These are phyloP conservation scores for Tridacna gigas DNA, from an alignment of 2,888 invertebrate species.

Conservation along the genomic window DNA sequence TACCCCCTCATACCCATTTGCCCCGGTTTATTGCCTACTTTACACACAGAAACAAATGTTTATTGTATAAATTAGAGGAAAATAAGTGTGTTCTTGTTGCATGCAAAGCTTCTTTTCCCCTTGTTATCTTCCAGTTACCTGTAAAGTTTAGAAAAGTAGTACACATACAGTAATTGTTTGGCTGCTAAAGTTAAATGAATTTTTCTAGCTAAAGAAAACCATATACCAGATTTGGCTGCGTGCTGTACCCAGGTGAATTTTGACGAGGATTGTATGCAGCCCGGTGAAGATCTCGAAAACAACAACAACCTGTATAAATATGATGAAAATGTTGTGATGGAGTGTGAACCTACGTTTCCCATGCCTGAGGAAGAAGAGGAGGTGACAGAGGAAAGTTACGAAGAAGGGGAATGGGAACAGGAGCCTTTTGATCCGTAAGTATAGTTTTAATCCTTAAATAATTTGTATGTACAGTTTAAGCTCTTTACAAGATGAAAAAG, in stretches of 20 bases:
- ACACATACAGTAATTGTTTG: too few relatives aligned
- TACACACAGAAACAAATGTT: too few relatives aligned
- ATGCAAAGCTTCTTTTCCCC: neutral
- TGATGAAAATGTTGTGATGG: conserved; percentile 56
- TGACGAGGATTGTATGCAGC: conserved; percentile 50
- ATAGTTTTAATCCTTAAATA: neutral
- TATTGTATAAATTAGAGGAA: too few relatives aligned
- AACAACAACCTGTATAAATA: conserved; percentile 62
- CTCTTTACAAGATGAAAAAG: neutral
- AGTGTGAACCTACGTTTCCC: conserved; percentile 64
- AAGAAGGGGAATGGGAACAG: conserved; percentile 91
- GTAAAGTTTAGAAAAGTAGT: too few relatives aligned
- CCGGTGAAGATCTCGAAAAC: conserved; percentile 52
- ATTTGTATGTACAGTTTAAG: neutral
- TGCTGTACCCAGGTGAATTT: conserved; percentile 54
- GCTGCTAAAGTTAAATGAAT: neutral
- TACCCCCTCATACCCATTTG: too few relatives aligned
- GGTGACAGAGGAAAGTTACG: conserved; percentile 84
- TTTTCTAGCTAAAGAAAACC: conserved; percentile 80
- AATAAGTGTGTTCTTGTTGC: too few relatives aligned
- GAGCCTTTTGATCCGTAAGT: conserved; percentile 90
- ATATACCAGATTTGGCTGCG: conserved; percentile 70
- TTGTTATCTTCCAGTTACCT: neutral
- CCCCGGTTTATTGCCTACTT: too few relatives aligned
- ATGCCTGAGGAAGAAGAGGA: conserved; percentile 68